phyloP scores from a whole-genome alignment of 53 echinoderm and acorn worm genomes.

The Henricia sp. region DNA sequence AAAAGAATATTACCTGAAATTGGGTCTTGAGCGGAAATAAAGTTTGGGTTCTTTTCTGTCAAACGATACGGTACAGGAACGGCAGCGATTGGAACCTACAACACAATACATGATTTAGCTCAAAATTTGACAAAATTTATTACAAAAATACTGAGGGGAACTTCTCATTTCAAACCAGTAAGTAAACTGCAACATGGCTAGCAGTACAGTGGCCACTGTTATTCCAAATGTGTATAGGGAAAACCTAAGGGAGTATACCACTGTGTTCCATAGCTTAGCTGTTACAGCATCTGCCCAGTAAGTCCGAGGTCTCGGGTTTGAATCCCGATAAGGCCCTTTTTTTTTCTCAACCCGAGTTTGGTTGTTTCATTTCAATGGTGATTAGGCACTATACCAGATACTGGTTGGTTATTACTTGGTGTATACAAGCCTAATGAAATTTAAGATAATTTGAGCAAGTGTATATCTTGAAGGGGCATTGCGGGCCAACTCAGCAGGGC shows the following conservation, averaged over 20 bases:
- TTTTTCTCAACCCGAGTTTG: too few relatives aligned
- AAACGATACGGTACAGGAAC: constrained; percentile 82
- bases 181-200: background rate
- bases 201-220: background rate
- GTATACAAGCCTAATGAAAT: background rate
- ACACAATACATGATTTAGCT: background rate
- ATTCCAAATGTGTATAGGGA: background rate
- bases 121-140: background rate
- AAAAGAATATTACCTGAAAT: constrained; percentile 59
- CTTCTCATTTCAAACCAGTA: background rate
- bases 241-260: too few relatives aligned
- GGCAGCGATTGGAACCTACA: constrained; percentile 79
- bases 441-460: background rate
- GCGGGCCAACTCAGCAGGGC: too few relatives aligned
- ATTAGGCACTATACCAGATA: too few relatives aligned
- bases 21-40: constrained; percentile 63
- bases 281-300: too few relatives aligned
- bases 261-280: too few relatives aligned
- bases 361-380: too few relatives aligned
- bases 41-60: constrained; percentile 60
- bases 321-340: too few relatives aligned
- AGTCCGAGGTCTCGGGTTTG: too few relatives aligned
- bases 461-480: too few relatives aligned
- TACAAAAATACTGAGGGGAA: too few relatives aligned
- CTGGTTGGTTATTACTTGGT: too few relatives aligned